Percentiles rank a stretch among this genome's conserved stretches.
Evolutionary conservation across 2,888 invertebrate species (phyloP).

Genomic region (Brachypterus glaber): DNA sequence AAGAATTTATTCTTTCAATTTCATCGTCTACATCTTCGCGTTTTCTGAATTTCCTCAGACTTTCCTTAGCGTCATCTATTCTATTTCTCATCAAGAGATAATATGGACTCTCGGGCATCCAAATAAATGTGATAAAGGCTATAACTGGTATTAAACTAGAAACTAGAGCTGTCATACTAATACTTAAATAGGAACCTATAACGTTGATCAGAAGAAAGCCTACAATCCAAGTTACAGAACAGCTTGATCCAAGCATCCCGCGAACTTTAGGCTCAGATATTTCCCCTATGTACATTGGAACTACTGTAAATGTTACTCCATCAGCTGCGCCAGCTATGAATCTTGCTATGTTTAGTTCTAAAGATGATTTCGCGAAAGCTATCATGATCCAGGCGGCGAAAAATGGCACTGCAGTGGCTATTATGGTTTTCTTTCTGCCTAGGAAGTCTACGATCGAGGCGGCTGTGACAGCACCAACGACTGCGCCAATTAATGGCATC

Average conservation of each 20-base stretch:
- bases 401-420: conserved; percentile 51
- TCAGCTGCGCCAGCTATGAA: conserved; percentile 51
- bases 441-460: conserved; percentile 54
- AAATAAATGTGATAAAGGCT: conserved; percentile 41
- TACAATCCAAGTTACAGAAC: conserved; percentile 46
- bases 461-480: conserved; percentile 51
- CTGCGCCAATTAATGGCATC: conserved; percentile 54
- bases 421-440: conserved; percentile 58
- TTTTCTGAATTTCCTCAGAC: conserved; percentile 42
- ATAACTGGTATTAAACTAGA: conserved; percentile 42
- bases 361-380: conserved; percentile 48
- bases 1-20: conserved; percentile 20
- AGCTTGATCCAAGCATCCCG: conserved; percentile 53
- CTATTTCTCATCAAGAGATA: conserved; percentile 39
- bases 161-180: conserved; percentile 42
- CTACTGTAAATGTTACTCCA: conserved; percentile 37
- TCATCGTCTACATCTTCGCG: conserved; percentile 22
- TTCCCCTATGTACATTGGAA: conserved; percentile 54
- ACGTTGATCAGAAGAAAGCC: conserved; percentile 54
- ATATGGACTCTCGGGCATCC: conserved; percentile 53
- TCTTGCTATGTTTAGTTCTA: conserved; percentile 45
- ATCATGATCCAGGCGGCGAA: conserved; percentile 55
- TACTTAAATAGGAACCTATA: conserved; percentile 40
- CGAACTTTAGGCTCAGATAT: conserved; percentile 48
- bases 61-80: conserved; percentile 41